A percentile compares a stretch with the other conserved stretches of the same genome.
Conservation (phyloP, 2,888 invertebrate genomes). For the Cheilosia variabilis region DNA sequence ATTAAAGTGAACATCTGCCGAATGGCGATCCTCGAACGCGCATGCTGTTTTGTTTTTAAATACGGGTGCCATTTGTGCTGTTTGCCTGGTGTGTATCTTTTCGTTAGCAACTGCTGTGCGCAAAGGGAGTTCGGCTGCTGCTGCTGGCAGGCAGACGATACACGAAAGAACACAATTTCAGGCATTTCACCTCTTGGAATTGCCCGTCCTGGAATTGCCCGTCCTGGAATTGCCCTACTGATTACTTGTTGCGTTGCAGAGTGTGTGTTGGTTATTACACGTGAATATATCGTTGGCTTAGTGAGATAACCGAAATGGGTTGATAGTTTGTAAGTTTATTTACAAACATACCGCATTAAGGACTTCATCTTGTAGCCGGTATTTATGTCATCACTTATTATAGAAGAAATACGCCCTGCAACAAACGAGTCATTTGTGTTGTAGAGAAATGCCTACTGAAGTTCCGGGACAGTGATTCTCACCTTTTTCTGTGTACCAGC, state of each 20-base stretch:
- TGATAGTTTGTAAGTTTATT: not conserved
- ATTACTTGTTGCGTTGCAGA: conserved; percentile 1
- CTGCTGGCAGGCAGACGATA: not conserved
- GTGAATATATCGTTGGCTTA: not conserved
- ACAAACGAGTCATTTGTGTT: not conserved
- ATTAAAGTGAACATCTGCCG: conserved; percentile 63
- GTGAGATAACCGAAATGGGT: not conserved
- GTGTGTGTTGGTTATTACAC: not conserved
- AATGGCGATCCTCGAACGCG: conserved; percentile 61
- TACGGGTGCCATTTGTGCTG: conserved; percentile 40
- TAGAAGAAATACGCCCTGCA: not conserved
- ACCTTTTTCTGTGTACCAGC: not conserved
- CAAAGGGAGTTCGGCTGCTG: not conserved
- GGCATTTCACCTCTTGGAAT: not conserved
- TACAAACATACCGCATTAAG: not conserved
- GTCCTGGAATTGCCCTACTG: not conserved
- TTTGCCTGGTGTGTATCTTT: conserved; percentile 38
- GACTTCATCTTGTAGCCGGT: not conserved
- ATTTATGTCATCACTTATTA: not conserved
- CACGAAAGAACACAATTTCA: not conserved
- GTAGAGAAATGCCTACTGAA: not conserved
- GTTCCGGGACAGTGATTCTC: conserved; percentile 1
- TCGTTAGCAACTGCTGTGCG: conserved; percentile 50
- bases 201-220: not conserved
- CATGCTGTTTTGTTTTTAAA: conserved; percentile 62